phyloP scores from a whole-genome alignment of 2,888 invertebrate genomes.

The Brenthis hecate region DNA sequence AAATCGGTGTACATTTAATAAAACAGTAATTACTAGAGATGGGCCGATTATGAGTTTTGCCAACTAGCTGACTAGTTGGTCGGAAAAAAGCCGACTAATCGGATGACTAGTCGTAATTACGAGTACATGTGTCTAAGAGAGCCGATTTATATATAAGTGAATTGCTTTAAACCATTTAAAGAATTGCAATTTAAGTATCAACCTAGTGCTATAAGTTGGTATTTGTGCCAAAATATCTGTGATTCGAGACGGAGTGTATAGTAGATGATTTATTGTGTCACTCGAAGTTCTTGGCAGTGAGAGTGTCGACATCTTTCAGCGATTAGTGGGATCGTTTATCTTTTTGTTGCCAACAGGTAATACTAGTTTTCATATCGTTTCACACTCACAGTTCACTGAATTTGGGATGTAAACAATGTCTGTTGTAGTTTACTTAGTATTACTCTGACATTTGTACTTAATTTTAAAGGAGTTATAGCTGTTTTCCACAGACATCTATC shows the following conservation, averaged over 20 bases:
- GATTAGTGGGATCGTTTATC: constrained; percentile 14
- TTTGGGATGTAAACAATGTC: constrained; percentile 15
- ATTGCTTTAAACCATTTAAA: background rate
- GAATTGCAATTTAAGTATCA: constrained; percentile 4
- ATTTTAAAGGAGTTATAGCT: background rate
- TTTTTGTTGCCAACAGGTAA: constrained; percentile 16
- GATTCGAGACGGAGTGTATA: constrained; percentile 8
- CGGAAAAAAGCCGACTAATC: too few species aligned
- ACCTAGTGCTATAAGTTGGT: constrained; percentile 2
- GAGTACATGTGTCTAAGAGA: too few species aligned
- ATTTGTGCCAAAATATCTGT: constrained; percentile 14
- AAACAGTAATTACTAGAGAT: too few species aligned
- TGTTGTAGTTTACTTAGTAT: background rate
- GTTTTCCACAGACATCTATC: too few species aligned
- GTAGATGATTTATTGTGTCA: constrained; percentile 12
- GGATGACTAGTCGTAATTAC: too few species aligned
- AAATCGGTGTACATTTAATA: too few species aligned
- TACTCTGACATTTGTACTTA: background rate
- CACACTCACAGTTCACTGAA: constrained; percentile 14
- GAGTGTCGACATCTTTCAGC: constrained; percentile 20
- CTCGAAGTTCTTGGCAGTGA: constrained; percentile 27
- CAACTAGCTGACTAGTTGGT: too few species aligned
- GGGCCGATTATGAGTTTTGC: too few species aligned
- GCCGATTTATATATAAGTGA: background rate
- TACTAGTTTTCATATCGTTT: background rate